A percentile compares a stretch with the other conserved stretches of the same genome.
phyloP scores from a whole-genome alignment of 2,888 invertebrate genomes.

The Drosophila ustulata region DNA sequence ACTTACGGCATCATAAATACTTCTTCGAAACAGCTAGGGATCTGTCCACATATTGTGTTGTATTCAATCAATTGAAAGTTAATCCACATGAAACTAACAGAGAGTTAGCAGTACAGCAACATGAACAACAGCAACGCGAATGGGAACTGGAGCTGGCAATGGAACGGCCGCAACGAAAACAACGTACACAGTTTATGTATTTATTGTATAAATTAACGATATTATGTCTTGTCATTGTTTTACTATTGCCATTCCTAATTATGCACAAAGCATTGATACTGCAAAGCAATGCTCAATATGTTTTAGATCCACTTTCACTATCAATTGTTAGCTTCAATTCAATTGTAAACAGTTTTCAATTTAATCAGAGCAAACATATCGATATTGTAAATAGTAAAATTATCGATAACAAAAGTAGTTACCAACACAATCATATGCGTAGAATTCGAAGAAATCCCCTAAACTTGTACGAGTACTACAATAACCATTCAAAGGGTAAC shows the following conservation, averaged over 20 bases:
- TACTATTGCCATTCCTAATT: slow-evolving; percentile 53
- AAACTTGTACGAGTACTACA: slow-evolving; percentile 16
- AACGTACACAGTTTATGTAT: slow-evolving; percentile 26
- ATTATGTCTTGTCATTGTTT: slow-evolving; percentile 55
- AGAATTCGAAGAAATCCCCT: slow-evolving; percentile 3
- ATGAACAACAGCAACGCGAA: not conserved
- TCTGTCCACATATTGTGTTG: slow-evolving; percentile 13
- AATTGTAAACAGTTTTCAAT: not conserved
- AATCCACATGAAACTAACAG: not conserved
- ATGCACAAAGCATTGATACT: slow-evolving; percentile 37
- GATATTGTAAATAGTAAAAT: not conserved
- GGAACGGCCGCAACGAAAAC: not conserved
- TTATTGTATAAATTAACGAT: slow-evolving; percentile 44
- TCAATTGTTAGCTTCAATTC: slow-evolving; percentile 17
- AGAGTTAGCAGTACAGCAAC: not conserved
- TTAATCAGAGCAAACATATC: not conserved
- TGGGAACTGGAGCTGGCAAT: not conserved
- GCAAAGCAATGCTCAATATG: slow-evolving; percentile 39
- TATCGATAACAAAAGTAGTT: slow-evolving; percentile 1
- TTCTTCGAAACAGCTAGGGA: not conserved
- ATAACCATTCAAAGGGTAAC: slow-evolving; percentile 31
- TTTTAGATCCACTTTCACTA: slow-evolving; percentile 20
- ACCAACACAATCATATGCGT: not conserved
- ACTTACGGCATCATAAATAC: not conserved
- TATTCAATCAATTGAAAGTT: slow-evolving; percentile 11